phyloP scores from a whole-genome alignment of 1,140 invertebrate genomes.

The Pseudomyrmex pallidus region DNA sequence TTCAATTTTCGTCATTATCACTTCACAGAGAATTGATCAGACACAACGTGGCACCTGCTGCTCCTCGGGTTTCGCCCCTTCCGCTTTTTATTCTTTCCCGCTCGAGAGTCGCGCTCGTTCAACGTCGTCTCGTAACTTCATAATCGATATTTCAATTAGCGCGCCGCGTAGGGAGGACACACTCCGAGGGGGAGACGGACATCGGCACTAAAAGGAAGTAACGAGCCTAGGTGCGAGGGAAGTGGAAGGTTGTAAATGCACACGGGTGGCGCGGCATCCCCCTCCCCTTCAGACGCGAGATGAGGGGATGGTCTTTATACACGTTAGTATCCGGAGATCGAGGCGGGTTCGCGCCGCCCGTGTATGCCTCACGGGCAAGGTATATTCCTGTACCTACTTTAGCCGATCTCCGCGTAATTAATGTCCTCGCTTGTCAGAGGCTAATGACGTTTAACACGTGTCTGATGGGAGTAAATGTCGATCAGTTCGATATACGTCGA shows the following conservation, averaged over 20 bases:
- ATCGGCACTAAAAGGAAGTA: conserved; percentile 50
- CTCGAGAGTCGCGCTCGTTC: conserved; percentile 4
- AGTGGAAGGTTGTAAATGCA: conserved; percentile 44
- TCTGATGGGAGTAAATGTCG: conserved; percentile 71
- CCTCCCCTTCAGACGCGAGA: background rate
- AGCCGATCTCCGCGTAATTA: conserved; percentile 75
- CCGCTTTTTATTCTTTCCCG: conserved; percentile 2
- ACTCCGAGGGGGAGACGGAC: background rate
- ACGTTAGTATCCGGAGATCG: background rate
- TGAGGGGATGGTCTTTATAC: conserved; percentile 37
- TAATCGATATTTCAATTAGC: conserved; percentile 60
- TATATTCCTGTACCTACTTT: conserved; percentile 66
- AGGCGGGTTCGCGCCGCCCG: conserved; percentile 4
- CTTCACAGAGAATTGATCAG: background rate
- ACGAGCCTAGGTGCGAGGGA: conserved; percentile 1
- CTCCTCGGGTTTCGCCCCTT: background rate
- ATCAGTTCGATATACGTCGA: conserved; percentile 61
- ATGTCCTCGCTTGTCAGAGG: conserved; percentile 74
- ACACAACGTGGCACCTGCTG: too few species aligned
- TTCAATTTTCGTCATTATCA: background rate
- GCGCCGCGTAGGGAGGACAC: background rate
- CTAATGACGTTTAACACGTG: conserved; percentile 77
- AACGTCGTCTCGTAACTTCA: conserved; percentile 40
- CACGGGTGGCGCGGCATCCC: conserved; percentile 2
- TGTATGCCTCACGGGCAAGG: conserved; percentile 32